These are phyloP conservation scores for Drosophila helvetica DNA, from an alignment of 2,888 invertebrate genomes.

Conservation along the genomic window DNA sequence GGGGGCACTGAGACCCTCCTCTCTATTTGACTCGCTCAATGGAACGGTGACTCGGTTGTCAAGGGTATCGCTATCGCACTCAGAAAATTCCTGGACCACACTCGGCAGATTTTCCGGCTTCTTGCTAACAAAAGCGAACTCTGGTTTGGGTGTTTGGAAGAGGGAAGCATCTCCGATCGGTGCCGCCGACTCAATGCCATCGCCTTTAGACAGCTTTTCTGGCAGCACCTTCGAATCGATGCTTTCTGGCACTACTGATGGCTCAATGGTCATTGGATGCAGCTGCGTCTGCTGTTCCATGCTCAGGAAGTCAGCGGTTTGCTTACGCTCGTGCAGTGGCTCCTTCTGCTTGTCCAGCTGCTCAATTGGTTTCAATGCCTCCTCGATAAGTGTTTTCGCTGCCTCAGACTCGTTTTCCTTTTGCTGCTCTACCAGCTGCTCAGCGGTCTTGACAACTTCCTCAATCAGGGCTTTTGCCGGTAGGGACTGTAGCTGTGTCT, in stretches of 20 bases:
- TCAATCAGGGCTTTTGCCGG: slow-evolving; percentile 39
- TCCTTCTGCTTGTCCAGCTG: slow-evolving; percentile 7
- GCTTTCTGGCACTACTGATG: slow-evolving; percentile 39
- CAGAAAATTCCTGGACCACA: slow-evolving; percentile 1
- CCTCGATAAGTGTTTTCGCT: not conserved
- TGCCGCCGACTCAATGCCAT: slow-evolving; percentile 79
- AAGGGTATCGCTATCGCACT: slow-evolving; percentile 51
- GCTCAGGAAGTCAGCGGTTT: slow-evolving; percentile 60
- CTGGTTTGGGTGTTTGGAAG: slow-evolving; percentile 59
- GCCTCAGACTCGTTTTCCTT: not conserved
- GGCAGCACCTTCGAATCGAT: slow-evolving; percentile 20
- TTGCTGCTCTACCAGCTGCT: slow-evolving; percentile 11
- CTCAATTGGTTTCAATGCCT: slow-evolving; percentile 4
- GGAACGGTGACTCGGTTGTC: slow-evolving; percentile 52
- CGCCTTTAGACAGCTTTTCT: slow-evolving; percentile 31
- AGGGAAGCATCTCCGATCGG: slow-evolving; percentile 65
- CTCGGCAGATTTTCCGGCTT: slow-evolving; percentile 61
- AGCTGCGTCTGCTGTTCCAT: slow-evolving; percentile 60
- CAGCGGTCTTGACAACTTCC: slow-evolving; percentile 25
- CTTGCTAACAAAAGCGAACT: slow-evolving; percentile 67
- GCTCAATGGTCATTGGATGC: slow-evolving; percentile 29
- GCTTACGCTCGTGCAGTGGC: slow-evolving; percentile 34
- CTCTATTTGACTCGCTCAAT: slow-evolving; percentile 47
- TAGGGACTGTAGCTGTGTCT: slow-evolving; percentile 53
- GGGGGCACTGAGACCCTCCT: slow-evolving; percentile 60